Percentiles rank a stretch among this genome's conserved stretches.
Conservation (phyloP, 1,140 invertebrate species). For the Drosophila guanche region DNA sequence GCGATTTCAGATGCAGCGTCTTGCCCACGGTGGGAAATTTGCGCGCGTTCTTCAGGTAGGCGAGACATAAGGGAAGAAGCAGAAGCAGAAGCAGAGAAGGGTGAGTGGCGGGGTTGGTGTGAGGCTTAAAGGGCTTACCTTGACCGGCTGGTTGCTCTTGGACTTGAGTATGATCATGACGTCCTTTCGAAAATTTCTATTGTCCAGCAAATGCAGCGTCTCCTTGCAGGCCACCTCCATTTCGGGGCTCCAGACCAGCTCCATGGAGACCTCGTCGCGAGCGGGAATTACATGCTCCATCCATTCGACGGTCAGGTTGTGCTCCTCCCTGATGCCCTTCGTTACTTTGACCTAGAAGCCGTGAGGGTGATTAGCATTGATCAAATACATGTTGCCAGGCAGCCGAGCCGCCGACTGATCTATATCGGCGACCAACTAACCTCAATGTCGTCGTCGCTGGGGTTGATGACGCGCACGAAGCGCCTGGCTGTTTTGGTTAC, state of each 20-base stretch:
- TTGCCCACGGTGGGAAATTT: constrained; percentile 76
- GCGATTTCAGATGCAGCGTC: constrained; percentile 66
- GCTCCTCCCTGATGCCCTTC: constrained; percentile 85
- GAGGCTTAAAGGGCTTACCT: constrained; percentile 42
- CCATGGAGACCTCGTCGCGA: constrained; percentile 84
- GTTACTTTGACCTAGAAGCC: constrained; percentile 86
- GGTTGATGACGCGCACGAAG: constrained; percentile 86
- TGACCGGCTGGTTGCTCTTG: constrained; percentile 58
- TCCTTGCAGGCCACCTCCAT: constrained; percentile 86
- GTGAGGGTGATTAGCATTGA: constrained; percentile 38
- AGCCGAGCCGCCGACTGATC: constrained; percentile 26
- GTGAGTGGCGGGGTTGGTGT: constrained; percentile 11
- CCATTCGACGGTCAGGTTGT: constrained; percentile 85
- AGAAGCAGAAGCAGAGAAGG: constrained; percentile 5
- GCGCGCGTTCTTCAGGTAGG: constrained; percentile 61
- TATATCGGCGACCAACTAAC: constrained; percentile 78
- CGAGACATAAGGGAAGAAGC: constrained; percentile 3
- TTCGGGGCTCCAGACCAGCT: constrained; percentile 86
- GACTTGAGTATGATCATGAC: constrained; percentile 87
- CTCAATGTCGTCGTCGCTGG: constrained; percentile 85
- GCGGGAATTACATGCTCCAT: constrained; percentile 84
- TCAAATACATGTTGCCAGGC: constrained; percentile 65
- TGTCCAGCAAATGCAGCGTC: constrained; percentile 86
- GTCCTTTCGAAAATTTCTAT: constrained; percentile 87
- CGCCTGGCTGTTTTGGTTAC: constrained; percentile 85